Evolutionary conservation across 2,888 invertebrate genomes (phyloP).

Genomic region (Nomada fabriciana): DNA sequence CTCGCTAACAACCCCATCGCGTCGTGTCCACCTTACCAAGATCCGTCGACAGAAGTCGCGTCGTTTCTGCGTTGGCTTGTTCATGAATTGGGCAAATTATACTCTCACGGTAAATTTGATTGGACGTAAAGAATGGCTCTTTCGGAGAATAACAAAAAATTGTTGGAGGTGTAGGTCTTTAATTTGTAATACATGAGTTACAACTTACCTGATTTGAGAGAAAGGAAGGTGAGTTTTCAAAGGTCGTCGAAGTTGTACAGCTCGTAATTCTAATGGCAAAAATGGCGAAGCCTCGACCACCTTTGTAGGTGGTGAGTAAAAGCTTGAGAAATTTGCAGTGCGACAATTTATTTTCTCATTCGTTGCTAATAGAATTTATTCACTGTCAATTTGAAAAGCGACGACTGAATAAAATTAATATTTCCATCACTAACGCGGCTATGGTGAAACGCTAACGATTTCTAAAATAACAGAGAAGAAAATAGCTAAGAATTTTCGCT

Average conservation of each 20-base stretch:
- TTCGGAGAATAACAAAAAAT: neutral
- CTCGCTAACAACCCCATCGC: constrained; percentile 79
- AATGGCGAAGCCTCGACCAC: neutral
- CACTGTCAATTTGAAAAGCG: neutral
- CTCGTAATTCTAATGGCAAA: neutral
- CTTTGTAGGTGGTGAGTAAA: neutral
- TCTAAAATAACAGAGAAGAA: neutral
- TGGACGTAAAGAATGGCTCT: neutral
- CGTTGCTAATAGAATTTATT: too few species aligned
- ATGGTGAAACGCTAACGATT: neutral
- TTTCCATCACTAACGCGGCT: neutral
- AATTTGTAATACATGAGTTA: neutral
- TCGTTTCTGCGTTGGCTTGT: constrained; percentile 26
- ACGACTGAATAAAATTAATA: neutral
- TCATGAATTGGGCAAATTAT: too few species aligned
- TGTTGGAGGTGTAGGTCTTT: too few species aligned
- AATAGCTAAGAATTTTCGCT: constrained; percentile 6
- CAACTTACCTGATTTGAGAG: constrained; percentile 46
- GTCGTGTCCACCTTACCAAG: constrained; percentile 65
- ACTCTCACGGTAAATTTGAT: too few species aligned
- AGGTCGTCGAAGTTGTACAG: constrained; percentile 19
- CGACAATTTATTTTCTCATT: neutral
- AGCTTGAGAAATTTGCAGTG: neutral
- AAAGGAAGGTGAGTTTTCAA: constrained; percentile 49
- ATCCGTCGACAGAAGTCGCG: constrained; percentile 42